Evolutionary conservation across 2,888 invertebrate genomes (phyloP).

Genomic region (Oligia latruncula): DNA sequence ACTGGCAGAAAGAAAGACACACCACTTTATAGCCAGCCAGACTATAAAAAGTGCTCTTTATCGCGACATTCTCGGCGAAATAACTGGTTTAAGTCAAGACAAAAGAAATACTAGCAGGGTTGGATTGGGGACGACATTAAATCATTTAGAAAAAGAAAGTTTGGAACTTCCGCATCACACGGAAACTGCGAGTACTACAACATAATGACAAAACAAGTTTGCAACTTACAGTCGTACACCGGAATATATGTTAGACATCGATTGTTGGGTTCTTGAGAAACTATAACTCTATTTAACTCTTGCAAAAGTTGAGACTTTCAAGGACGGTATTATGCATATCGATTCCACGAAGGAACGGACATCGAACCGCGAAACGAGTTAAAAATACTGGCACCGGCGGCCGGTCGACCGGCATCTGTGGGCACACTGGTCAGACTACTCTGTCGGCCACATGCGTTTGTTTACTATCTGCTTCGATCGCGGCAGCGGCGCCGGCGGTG

Average conservation of each 20-base stretch:
- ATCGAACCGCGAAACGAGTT: conserved; percentile 89
- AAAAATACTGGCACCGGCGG: conserved; percentile 87
- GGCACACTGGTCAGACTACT: conserved; percentile 88
- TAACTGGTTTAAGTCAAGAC: conserved; percentile 72
- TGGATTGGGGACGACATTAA: conserved; percentile 73
- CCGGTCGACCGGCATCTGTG: conserved; percentile 87
- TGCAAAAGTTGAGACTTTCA: conserved; percentile 80
- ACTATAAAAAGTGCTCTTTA: conserved; percentile 81
- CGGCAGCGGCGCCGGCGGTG: conserved; percentile 71
- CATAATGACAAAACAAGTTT: conserved; percentile 78
- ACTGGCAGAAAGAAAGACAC: conserved; percentile 70
- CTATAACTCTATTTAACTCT: conserved; percentile 77
- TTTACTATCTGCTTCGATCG: conserved; percentile 87
- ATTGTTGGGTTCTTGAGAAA: conserved; percentile 71
- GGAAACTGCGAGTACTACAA: conserved; percentile 69
- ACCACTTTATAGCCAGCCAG: conserved; percentile 75
- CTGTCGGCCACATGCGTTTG: conserved; percentile 88
- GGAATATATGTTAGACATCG: conserved; percentile 71
- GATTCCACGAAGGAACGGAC: conserved; percentile 88
- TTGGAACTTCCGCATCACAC: conserved; percentile 71
- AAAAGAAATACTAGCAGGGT: conserved; percentile 70
- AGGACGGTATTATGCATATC: conserved; percentile 88
- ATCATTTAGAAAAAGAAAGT: conserved; percentile 82
- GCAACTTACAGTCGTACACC: conserved; percentile 79
- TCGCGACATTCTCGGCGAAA: conserved; percentile 76